Conservation (phyloP, 2,797 vertebrate species). For the Sebastes wilsoni region DNA sequence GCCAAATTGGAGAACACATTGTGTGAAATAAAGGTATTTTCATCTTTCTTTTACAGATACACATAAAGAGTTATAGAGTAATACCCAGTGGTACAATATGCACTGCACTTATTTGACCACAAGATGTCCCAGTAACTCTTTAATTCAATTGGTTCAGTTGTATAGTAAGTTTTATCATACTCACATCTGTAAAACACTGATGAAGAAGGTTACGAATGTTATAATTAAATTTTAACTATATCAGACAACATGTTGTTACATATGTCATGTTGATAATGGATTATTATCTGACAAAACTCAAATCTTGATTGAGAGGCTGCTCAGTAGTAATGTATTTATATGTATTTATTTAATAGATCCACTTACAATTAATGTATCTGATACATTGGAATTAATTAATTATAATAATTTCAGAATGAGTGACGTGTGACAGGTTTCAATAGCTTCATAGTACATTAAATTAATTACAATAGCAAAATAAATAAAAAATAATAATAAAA, state of each 20-base stretch:
- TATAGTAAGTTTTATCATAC: not conserved
- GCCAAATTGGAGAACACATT: not conserved
- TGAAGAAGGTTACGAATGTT: not conserved
- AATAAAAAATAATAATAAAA: not conserved
- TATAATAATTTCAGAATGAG: not conserved
- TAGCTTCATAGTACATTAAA: not conserved
- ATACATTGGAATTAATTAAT: not conserved
- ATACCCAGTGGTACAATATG: not conserved
- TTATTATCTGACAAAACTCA: not conserved
- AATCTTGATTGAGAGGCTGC: not conserved
- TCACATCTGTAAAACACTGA: not conserved
- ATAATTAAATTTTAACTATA: not conserved
- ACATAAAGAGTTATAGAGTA: not conserved
- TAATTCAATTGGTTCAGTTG: not conserved
- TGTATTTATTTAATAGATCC: not conserved
- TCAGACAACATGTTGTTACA: not conserved
- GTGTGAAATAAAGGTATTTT: not conserved
- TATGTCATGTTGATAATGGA: not conserved
- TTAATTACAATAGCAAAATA: not conserved
- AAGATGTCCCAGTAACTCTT: slow-evolving; percentile 48
- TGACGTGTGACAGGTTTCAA: not conserved
- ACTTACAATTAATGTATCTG: not conserved
- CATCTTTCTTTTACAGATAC: not conserved
- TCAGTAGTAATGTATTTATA: not conserved
- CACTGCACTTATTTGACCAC: slow-evolving; percentile 39